Conservation (phyloP, 2,797 vertebrate genomes). For the Borostomias antarcticus region DNA sequence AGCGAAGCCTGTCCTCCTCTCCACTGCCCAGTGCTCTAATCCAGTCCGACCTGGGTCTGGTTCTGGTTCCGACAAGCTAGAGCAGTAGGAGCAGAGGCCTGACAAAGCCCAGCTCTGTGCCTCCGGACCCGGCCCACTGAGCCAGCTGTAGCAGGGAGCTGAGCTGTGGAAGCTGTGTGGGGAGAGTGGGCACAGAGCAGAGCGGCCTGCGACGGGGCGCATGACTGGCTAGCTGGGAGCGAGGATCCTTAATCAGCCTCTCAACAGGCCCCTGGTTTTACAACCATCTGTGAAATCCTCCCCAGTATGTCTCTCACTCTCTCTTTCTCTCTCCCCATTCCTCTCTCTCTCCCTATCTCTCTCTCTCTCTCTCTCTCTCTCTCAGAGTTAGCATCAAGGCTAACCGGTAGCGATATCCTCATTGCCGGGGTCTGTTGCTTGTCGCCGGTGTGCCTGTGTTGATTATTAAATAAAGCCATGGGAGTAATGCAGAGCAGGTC, state of each 20-base stretch:
- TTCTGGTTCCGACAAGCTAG: constrained; percentile 62
- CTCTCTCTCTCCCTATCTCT: background rate
- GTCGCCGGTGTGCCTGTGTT: constrained; percentile 19
- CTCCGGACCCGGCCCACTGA: constrained; percentile 61
- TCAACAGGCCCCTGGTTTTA: background rate
- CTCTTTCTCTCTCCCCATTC: background rate
- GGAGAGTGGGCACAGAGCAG: background rate
- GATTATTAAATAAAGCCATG: constrained; percentile 29
- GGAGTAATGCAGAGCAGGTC: constrained; percentile 34
- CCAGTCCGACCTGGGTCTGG: constrained; percentile 65
- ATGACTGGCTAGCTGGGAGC: background rate
- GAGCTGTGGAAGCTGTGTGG: constrained; percentile 74
- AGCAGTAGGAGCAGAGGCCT: constrained; percentile 49
- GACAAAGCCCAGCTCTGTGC: constrained; percentile 76
- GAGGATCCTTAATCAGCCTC: background rate
- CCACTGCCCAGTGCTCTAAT: constrained; percentile 61
- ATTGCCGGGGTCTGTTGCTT: constrained; percentile 24
- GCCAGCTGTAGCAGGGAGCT: constrained; percentile 44
- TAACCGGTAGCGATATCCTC: constrained; percentile 23
- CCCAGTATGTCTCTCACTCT: background rate
- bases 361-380: background rate
- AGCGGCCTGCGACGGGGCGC: background rate
- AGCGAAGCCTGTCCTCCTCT: constrained; percentile 54
- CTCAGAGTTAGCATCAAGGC: background rate
- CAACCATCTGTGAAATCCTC: background rate